Conservation (phyloP, 1,140 invertebrate genomes). For the Drosophila pectinifera region DNA sequence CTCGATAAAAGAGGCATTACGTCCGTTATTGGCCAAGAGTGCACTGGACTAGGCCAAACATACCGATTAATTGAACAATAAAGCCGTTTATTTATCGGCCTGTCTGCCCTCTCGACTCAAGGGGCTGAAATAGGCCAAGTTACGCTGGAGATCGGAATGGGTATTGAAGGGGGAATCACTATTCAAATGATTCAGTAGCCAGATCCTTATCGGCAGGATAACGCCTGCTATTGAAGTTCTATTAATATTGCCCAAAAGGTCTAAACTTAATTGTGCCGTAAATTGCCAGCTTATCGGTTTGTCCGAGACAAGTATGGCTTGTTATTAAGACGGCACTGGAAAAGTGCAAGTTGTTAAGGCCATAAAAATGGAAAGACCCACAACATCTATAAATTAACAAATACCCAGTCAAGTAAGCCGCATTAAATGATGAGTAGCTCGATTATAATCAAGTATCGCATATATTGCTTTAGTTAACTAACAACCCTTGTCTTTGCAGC, state of each 20-base stretch:
- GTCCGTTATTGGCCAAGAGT: conserved; percentile 7
- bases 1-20: conserved; percentile 24
- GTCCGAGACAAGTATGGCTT: conserved; percentile 2
- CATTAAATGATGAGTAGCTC: not conserved
- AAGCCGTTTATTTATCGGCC: conserved; percentile 14
- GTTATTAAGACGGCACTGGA: not conserved
- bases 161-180: conserved; percentile 5
- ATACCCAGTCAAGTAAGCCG: not conserved
- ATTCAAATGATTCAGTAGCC: conserved; percentile 17
- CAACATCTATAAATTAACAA: conserved; percentile 7
- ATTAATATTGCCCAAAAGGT: not conserved
- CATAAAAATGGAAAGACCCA: not conserved
- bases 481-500: not conserved
- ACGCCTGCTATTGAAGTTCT: not conserved
- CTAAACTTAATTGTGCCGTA: conserved; percentile 9
- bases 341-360: conserved; percentile 35
- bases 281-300: conserved; percentile 8
- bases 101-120: not conserved
- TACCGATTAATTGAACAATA: conserved; percentile 15
- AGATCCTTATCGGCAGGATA: conserved; percentile 9
- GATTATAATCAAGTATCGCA: not conserved
- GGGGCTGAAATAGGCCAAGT: not conserved
- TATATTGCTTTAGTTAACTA: no score
- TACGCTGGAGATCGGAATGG: not conserved
- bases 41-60: conserved; percentile 4